These are phyloP conservation scores for Calameuta pallipes DNA, from an alignment of 2,888 invertebrate species.

Conservation along the genomic window DNA sequence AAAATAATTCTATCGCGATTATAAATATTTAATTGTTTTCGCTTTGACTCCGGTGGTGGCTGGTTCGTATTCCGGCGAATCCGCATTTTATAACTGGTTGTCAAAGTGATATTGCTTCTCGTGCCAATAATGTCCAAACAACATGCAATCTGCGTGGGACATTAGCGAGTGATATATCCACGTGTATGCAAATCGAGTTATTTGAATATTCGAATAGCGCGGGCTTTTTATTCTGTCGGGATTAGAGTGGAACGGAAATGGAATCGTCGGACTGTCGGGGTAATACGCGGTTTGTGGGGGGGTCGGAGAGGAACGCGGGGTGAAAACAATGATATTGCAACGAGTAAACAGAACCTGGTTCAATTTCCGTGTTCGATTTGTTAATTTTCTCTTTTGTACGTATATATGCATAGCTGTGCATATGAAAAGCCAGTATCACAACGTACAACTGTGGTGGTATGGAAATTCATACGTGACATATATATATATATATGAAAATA, in stretches of 20 bases:
- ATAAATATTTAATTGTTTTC: background rate
- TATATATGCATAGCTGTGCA: no score
- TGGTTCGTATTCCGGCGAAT: background rate
- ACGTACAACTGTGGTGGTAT: background rate
- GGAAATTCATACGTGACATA: background rate
- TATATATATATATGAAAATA: background rate
- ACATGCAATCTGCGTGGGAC: background rate
- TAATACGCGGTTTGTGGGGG: background rate
- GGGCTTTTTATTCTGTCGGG: background rate
- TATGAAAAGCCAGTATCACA: background rate
- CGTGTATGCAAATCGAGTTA: background rate
- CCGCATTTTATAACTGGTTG: background rate
- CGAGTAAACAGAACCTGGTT: background rate
- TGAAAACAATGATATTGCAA: background rate
- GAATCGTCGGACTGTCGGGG: background rate
- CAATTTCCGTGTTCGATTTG: background rate
- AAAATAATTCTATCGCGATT: background rate
- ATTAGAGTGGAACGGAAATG: background rate
- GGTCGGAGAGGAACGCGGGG: background rate
- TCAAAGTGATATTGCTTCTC: background rate
- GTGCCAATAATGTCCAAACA: background rate
- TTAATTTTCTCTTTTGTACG: no score
- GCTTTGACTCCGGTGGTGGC: background rate
- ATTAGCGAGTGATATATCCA: background rate
- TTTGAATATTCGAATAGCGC: background rate